Percentiles rank a stretch among this genome's conserved stretches.
phyloP scores from a whole-genome alignment of 2,113 vertebrate genomes.

The Murina feae region DNA sequence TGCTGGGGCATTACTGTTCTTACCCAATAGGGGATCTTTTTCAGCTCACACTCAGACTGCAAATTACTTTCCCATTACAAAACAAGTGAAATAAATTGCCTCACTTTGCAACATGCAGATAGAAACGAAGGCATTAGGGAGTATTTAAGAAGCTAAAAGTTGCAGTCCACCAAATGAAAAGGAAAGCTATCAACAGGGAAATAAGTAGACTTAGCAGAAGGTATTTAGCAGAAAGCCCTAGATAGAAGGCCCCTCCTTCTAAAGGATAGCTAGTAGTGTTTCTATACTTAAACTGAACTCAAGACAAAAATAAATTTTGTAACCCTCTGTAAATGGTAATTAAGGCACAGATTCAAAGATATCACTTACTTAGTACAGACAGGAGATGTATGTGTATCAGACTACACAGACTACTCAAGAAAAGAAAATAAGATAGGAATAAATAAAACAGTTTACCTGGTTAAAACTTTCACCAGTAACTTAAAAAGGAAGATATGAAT shows the following conservation, averaged over 20 bases:
- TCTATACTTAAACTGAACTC: background rate
- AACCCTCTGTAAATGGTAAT: background rate
- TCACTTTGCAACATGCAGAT: background rate
- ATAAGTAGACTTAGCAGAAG: background rate
- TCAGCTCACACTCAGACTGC: background rate
- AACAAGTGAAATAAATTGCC: slow-evolving; percentile 23
- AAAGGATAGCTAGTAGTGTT: background rate
- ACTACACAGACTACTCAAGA: background rate
- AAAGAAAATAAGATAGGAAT: background rate
- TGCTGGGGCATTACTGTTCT: background rate
- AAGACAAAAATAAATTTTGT: background rate
- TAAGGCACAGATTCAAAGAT: background rate
- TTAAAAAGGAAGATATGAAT: background rate
- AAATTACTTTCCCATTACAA: slow-evolving; percentile 49
- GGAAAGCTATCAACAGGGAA: background rate
- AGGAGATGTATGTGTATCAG: background rate
- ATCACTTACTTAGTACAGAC: background rate
- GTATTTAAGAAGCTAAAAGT: background rate
- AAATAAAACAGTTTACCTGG: background rate
- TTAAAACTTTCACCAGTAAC: background rate
- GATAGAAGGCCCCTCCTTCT: background rate
- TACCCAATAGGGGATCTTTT: background rate
- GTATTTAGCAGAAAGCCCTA: slow-evolving; percentile 5
- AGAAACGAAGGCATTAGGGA: background rate
- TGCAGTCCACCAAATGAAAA: background rate